A percentile compares a stretch with the other conserved stretches of the same genome.
Conservation (phyloP, 2,113 vertebrate genomes). For the Rhadina sibilatrix region DNA sequence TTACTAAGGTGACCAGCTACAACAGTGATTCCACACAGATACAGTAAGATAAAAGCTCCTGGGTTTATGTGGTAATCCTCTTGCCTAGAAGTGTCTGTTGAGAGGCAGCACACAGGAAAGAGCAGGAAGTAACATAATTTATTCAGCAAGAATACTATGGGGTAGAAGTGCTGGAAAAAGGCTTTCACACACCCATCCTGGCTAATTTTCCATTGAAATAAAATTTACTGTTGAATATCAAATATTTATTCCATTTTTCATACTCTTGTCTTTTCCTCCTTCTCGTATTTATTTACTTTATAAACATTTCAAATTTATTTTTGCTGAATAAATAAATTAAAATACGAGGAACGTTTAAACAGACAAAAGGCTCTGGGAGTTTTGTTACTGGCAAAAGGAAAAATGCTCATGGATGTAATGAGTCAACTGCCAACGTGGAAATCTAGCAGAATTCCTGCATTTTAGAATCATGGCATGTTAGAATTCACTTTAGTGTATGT, state of each 20-base stretch:
- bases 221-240: background rate
- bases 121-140: conserved; percentile 3
- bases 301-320: background rate
- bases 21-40: background rate
- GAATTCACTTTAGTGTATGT: background rate
- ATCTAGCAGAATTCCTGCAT: background rate
- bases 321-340: conserved; percentile 8
- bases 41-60: background rate
- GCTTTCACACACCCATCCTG: background rate
- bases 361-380: background rate
- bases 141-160: conserved; percentile 18
- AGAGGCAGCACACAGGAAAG: background rate
- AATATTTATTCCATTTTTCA: background rate
- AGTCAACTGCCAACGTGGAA: background rate
- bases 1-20: conserved; percentile 6
- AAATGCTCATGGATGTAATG: background rate
- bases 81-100: background rate
- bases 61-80: conserved; percentile 8
- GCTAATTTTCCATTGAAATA: background rate
- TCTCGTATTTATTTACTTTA: background rate
- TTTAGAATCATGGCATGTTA: background rate
- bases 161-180: background rate
- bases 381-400: conserved; percentile 5
- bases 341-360: background rate
- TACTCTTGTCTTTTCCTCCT: background rate